Percentiles rank a stretch among this genome's conserved stretches.
These are phyloP conservation scores for Apis laboriosa DNA, from an alignment of 1,140 invertebrate genomes.

Conservation along the genomic window DNA sequence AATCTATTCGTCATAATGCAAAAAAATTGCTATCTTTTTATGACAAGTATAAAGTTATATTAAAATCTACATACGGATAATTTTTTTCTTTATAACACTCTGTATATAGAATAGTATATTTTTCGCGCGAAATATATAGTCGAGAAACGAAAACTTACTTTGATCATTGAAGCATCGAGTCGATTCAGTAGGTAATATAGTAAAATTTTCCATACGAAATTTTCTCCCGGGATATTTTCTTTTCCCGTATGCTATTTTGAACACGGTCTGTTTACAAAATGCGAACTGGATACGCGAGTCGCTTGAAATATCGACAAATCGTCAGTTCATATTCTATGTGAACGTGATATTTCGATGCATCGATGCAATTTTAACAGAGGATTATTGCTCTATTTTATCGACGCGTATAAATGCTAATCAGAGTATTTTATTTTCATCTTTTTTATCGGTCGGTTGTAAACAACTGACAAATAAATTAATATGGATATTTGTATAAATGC, in stretches of 20 bases:
- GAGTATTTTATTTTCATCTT: background rate
- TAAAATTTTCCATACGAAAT: background rate
- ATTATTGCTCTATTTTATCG: conserved; percentile 2
- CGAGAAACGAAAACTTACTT: background rate
- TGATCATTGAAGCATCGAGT: background rate
- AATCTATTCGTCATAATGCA: too few relatives aligned
- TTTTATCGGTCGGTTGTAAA: background rate
- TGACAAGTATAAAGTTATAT: too few relatives aligned
- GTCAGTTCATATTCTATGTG: conserved; percentile 33
- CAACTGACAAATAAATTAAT: too few relatives aligned
- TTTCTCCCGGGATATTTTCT: background rate
- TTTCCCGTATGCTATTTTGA: conserved; percentile 2
- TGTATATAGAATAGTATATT: too few relatives aligned
- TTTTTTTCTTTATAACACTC: too few relatives aligned
- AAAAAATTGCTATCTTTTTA: too few relatives aligned
- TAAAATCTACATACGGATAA: too few relatives aligned
- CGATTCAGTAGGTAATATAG: background rate
- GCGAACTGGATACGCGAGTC: background rate
- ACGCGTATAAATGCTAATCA: background rate
- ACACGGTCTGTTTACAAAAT: conserved; percentile 29
- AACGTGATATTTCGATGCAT: conserved; percentile 7
- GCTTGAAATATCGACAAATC: conserved; percentile 7
- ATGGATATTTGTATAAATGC: too few relatives aligned
- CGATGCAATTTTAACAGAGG: conserved; percentile 56
- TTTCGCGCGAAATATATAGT: too few relatives aligned